Percentiles rank a stretch among this genome's conserved stretches.
phyloP scores from a whole-genome alignment of 2,797 vertebrate genomes.

The Anisognathus igniventris region DNA sequence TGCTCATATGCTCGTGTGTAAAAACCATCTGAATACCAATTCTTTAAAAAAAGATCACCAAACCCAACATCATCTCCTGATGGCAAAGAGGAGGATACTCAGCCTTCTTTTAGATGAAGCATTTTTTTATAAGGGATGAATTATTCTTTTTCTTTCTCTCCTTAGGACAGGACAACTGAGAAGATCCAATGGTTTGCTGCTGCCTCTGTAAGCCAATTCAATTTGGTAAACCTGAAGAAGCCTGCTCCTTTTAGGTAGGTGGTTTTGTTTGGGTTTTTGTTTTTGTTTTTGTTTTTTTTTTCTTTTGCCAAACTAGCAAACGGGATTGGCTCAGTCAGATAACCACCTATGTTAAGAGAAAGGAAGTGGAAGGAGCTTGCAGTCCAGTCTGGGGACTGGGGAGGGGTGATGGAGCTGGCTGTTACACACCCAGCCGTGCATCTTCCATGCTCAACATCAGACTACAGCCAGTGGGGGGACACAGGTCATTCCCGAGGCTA shows the following conservation, averaged over 20 bases:
- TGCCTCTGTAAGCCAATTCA: neutral
- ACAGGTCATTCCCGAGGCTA: neutral
- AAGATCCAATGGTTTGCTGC: neutral
- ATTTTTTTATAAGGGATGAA: neutral
- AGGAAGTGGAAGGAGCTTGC: neutral
- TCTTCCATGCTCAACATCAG: neutral
- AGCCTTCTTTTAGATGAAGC: neutral
- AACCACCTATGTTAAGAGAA: neutral
- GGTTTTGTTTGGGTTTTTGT: no score
- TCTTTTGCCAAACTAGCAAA: neutral
- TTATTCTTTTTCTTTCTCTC: neutral
- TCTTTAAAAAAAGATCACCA: neutral
- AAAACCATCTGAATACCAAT: neutral
- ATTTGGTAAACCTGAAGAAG: neutral
- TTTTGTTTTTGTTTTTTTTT: no score
- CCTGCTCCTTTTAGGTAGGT: neutral
- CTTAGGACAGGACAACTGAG: neutral
- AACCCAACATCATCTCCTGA: neutral
- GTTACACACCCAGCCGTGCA: neutral
- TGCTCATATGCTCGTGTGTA: fast-evolving
- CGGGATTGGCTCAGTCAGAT: neutral
- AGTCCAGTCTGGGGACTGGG: neutral
- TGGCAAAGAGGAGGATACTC: neutral
- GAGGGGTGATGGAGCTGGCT: neutral
- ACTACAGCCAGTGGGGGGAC: neutral